phyloP scores from a whole-genome alignment of 2,797 vertebrate genomes.

The Epinephelus malabaricus region DNA sequence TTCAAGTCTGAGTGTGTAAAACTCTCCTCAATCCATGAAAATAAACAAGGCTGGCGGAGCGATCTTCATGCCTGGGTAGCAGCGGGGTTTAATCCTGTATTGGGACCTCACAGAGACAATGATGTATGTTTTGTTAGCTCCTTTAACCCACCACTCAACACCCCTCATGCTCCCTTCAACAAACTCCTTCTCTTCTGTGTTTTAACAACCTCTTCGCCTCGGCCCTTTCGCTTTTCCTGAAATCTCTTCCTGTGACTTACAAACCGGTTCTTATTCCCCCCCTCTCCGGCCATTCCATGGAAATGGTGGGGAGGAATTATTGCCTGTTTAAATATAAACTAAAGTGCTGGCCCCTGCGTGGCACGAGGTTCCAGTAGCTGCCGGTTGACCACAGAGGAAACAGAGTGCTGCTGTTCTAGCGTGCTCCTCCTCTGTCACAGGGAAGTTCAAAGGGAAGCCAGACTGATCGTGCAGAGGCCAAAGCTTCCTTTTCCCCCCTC shows the following conservation, averaged over 20 bases:
- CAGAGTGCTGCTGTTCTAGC: constrained; percentile 81
- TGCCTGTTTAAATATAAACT: constrained; percentile 87
- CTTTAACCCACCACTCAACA: constrained; percentile 59
- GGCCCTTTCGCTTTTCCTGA: constrained; percentile 67
- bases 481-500: constrained; percentile 55
- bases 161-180: constrained; percentile 58
- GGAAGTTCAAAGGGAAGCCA: constrained; percentile 72
- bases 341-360: constrained; percentile 77
- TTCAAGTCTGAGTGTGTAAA: constrained; percentile 22
- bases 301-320: constrained; percentile 84
- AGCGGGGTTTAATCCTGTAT: constrained; percentile 28
- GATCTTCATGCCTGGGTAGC: constrained; percentile 6
- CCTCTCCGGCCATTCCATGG: constrained; percentile 62
- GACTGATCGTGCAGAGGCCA: constrained; percentile 54
- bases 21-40: constrained; percentile 19
- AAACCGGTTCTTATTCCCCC: constrained; percentile 73
- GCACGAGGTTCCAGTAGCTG: constrained; percentile 79
- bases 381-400: constrained; percentile 84
- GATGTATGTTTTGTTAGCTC: constrained; percentile 72
- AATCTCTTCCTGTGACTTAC: constrained; percentile 82
- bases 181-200: constrained; percentile 74
- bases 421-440: constrained; percentile 60
- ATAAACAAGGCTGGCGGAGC: constrained; percentile 8
- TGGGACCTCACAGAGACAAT: constrained; percentile 65
- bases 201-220: constrained; percentile 82